Percentiles rank a stretch among this genome's conserved stretches.
These are phyloP conservation scores for Capitulum mitella DNA, from an alignment of 2,888 invertebrate species.

Conservation along the genomic window DNA sequence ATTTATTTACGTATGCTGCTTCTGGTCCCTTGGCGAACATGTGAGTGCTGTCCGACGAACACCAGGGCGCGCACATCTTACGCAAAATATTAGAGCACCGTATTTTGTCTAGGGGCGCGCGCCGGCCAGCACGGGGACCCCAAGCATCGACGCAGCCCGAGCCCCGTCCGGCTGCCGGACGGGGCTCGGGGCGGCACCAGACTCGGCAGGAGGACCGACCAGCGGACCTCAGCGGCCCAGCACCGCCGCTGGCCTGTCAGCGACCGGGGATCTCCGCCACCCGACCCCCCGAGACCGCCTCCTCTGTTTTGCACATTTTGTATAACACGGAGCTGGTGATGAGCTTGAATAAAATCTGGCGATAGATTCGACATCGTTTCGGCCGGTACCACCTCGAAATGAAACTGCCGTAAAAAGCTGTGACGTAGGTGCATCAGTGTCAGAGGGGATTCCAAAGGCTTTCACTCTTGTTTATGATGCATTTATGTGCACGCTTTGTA, in stretches of 20 bases:
- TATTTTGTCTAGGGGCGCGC: conserved; percentile 6
- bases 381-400: neutral
- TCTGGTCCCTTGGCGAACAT: conserved; percentile 18
- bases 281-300: neutral
- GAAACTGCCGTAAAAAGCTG: neutral
- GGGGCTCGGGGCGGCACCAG: neutral
- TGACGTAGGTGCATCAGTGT: conserved; percentile 12
- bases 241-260: neutral
- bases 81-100: conserved; percentile 18
- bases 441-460: conserved; percentile 1
- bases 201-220: no score
- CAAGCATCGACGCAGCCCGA: neutral
- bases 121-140: conserved; percentile 18
- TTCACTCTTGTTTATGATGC: conserved; percentile 23
- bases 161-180: neutral
- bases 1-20: conserved; percentile 4
- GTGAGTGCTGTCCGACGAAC: neutral
- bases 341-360: neutral
- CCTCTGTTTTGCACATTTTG: conserved; percentile 18
- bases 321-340: neutral
- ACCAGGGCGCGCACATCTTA: neutral
- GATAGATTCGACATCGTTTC: neutral
- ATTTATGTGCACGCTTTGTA: conserved; percentile 20
- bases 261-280: neutral
- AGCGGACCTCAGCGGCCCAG: no score